These are phyloP conservation scores for Rhagophthalmus giganteus DNA, from an alignment of 2,888 invertebrate species.

Conservation along the genomic window DNA sequence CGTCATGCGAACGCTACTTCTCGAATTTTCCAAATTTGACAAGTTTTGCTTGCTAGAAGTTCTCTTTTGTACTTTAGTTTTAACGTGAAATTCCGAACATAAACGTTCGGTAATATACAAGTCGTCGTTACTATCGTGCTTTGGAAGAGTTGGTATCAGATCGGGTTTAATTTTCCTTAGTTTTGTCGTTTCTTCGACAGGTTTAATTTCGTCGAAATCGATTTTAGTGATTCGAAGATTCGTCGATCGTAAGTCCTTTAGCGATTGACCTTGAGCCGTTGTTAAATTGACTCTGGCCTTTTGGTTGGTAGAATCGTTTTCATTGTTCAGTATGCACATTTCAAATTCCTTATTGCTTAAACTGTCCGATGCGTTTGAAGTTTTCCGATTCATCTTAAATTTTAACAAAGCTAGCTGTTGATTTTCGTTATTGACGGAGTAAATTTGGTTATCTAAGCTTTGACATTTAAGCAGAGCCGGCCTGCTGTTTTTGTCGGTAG, in stretches of 20 bases:
- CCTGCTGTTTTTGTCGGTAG: slow-evolving; percentile 36
- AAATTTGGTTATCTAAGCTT: slow-evolving; percentile 48
- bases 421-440: slow-evolving; percentile 35
- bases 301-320: slow-evolving; percentile 34
- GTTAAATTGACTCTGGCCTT: slow-evolving; percentile 24
- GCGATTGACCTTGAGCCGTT: slow-evolving; percentile 34
- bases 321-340: slow-evolving; percentile 49
- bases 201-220: slow-evolving; percentile 41
- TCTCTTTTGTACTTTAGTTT: slow-evolving; percentile 60
- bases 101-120: slow-evolving; percentile 71
- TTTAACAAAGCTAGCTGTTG: slow-evolving; percentile 12
- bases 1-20: slow-evolving; percentile 34
- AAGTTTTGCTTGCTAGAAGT: slow-evolving; percentile 38
- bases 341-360: slow-evolving; percentile 46
- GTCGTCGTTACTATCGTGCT: slow-evolving; percentile 44
- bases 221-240: slow-evolving; percentile 36
- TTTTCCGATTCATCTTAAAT: slow-evolving; percentile 13
- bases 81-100: slow-evolving; percentile 72
- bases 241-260: slow-evolving; percentile 34
- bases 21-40: slow-evolving; percentile 31
- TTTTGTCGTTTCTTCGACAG: slow-evolving; percentile 34
- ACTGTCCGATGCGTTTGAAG: slow-evolving; percentile 43
- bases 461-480: slow-evolving; percentile 49
- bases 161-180: slow-evolving; percentile 47
- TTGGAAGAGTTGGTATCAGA: slow-evolving; percentile 48